phyloP scores from a whole-genome alignment of 2,113 vertebrate genomes.

The Zosterops japonicus region DNA sequence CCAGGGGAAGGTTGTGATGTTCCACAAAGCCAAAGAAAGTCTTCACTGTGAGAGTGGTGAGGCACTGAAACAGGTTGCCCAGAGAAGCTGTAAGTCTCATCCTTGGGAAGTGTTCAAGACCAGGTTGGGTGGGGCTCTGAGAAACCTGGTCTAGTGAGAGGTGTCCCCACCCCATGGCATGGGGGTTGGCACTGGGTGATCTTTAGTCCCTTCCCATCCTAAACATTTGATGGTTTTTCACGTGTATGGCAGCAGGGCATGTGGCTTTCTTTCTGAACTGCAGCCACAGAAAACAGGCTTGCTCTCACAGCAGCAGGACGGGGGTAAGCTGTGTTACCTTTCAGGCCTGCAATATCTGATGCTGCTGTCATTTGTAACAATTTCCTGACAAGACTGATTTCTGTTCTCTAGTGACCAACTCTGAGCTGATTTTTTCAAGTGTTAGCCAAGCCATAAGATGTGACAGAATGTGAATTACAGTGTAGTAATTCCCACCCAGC shows the following conservation, averaged over 20 bases:
- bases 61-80: background rate
- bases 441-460: constrained; percentile 2
- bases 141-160: background rate
- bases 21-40: background rate
- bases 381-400: background rate
- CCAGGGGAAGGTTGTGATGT: background rate
- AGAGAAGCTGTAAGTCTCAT: background rate
- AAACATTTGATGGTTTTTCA: background rate
- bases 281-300: background rate
- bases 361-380: background rate
- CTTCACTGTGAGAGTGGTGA: background rate
- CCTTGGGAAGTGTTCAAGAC: background rate
- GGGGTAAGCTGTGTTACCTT: background rate
- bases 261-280: background rate
- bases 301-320: background rate
- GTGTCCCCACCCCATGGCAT: background rate
- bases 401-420: background rate
- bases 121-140: background rate
- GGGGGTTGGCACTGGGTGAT: background rate
- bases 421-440: background rate
- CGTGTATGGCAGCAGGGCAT: accelerated
- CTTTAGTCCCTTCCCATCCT: background rate
- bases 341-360: background rate
- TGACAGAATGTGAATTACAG: constrained; percentile 46
- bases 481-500: constrained; percentile 35